phyloP scores from a whole-genome alignment of 2,888 invertebrate species.

The Auanema freiburgensis region DNA sequence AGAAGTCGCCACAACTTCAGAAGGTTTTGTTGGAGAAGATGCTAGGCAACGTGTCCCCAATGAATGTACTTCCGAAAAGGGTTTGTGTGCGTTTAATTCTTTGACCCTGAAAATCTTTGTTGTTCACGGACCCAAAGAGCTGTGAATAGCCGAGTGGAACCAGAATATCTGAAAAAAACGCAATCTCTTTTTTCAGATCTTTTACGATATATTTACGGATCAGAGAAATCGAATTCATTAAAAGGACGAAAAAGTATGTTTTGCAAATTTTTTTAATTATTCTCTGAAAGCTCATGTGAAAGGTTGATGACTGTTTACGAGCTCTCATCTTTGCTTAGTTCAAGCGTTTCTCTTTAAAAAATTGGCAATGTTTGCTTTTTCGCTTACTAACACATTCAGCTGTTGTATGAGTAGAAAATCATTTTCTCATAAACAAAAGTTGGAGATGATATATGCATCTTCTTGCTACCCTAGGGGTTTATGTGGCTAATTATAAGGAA shows the following conservation, averaged over 20 bases:
- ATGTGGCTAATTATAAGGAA: too few species aligned
- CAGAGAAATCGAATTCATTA: constrained; percentile 29
- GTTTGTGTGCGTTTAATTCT: constrained; percentile 37
- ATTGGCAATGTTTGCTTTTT: too few species aligned
- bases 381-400: too few species aligned
- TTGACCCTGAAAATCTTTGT: background rate
- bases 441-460: too few species aligned
- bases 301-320: too few species aligned
- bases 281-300: too few species aligned
- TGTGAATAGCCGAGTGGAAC: background rate
- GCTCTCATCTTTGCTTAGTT: too few species aligned
- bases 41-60: constrained; percentile 45
- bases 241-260: constrained; percentile 29
- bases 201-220: constrained; percentile 62
- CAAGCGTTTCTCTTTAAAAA: too few species aligned
- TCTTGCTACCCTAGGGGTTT: too few species aligned
- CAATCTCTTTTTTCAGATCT: constrained; percentile 47
- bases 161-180: background rate
- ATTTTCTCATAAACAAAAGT: too few species aligned
- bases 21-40: constrained; percentile 33
- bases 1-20: constrained; percentile 69
- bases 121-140: background rate
- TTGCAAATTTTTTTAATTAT: background rate
- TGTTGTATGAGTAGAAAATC: too few species aligned
- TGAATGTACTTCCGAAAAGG: constrained; percentile 53